phyloP scores from a whole-genome alignment of 2,113 vertebrate genomes.

The Colaptes auratus region DNA sequence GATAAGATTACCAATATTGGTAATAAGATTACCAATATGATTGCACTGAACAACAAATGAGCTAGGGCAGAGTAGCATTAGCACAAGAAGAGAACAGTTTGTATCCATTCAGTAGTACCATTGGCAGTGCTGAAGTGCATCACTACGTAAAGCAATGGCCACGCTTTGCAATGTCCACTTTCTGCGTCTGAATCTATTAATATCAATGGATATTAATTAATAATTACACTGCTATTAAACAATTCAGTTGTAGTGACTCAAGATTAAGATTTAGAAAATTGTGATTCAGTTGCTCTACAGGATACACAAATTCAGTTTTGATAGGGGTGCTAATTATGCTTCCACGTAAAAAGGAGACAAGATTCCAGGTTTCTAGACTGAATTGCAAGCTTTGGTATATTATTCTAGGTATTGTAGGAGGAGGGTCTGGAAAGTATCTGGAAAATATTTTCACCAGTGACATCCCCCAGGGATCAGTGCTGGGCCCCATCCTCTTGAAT shows the following conservation, averaged over 20 bases:
- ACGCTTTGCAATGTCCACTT: background rate
- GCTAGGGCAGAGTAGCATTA: background rate
- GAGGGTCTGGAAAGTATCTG: background rate
- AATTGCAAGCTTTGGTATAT: background rate
- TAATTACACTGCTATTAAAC: background rate
- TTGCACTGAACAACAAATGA: background rate
- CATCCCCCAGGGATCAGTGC: too few species aligned
- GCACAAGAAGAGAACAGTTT: background rate
- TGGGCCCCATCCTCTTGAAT: too few species aligned
- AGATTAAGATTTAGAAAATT: background rate
- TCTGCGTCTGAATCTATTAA: background rate
- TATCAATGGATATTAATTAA: background rate
- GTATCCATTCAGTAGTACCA: background rate
- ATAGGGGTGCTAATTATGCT: background rate
- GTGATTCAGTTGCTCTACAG: background rate
- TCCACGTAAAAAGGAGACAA: accelerated
- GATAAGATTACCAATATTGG: too few species aligned
- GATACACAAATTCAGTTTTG: background rate
- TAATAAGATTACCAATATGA: background rate
- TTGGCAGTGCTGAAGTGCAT: background rate
- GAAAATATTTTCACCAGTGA: too few species aligned
- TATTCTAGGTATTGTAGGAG: background rate
- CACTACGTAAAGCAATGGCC: background rate
- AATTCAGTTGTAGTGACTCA: background rate
- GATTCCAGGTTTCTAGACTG: background rate